These are phyloP conservation scores for Smithornis capensis DNA, from an alignment of 2,113 vertebrate species.

Conservation along the genomic window DNA sequence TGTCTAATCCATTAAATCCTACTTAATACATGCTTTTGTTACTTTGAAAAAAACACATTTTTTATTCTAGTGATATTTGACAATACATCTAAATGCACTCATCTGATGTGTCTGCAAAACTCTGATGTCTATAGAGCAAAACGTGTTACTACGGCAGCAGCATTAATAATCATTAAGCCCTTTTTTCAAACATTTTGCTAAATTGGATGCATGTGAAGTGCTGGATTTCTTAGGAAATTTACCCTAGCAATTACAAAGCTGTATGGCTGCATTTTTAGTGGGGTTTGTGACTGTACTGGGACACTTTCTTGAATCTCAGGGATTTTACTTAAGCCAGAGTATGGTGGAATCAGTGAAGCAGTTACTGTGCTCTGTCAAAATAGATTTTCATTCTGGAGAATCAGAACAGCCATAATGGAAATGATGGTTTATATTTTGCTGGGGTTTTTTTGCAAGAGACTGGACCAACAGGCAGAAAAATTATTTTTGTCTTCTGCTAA, in stretches of 20 bases:
- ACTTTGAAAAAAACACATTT: background rate
- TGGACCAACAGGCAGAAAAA: background rate
- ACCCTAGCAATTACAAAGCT: background rate
- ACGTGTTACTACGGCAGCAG: background rate
- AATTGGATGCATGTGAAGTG: background rate
- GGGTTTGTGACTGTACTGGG: background rate
- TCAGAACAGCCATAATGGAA: background rate
- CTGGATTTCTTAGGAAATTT: background rate
- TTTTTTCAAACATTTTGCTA: background rate
- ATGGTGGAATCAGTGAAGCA: background rate
- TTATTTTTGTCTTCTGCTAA: background rate
- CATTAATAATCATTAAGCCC: background rate
- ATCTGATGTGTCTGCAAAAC: background rate
- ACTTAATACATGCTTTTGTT: background rate
- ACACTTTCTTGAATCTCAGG: background rate
- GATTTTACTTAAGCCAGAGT: background rate
- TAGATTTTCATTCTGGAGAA: background rate
- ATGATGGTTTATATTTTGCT: accelerated
- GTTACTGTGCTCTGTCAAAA: background rate
- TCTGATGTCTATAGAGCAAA: background rate
- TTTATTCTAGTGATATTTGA: background rate
- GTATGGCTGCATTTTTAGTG: background rate
- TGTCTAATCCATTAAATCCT: background rate
- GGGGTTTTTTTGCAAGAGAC: background rate
- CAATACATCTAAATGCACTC: background rate